A percentile compares a stretch with the other conserved stretches of the same genome.
Conservation (phyloP, 2,797 vertebrate species). For the Menidia menidia region DNA sequence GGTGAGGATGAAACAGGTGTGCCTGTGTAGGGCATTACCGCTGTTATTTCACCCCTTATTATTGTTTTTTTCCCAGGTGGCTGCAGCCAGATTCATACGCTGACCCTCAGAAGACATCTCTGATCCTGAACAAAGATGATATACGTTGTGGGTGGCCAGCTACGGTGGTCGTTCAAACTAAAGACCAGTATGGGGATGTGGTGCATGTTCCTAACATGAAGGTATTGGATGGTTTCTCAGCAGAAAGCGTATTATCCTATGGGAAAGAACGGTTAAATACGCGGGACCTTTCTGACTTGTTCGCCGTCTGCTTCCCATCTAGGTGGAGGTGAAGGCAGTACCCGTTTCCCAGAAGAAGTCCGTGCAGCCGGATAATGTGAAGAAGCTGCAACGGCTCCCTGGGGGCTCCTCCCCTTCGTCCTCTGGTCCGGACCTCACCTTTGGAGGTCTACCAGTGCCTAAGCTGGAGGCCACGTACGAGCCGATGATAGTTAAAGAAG, state of each 20-base stretch:
- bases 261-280: too few species aligned
- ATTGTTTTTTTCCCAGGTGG: constrained; percentile 83
- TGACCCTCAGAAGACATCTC: constrained; percentile 96
- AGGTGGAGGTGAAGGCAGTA: constrained; percentile 99
- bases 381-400: constrained; percentile 91
- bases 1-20: too few species aligned
- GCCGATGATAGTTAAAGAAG: constrained; percentile 99
- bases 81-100: constrained; percentile 98
- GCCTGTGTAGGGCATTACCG: too few species aligned
- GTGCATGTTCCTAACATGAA: constrained; percentile 99
- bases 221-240: constrained; percentile 71
- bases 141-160: constrained; percentile 98
- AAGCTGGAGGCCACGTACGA: constrained; percentile 98
- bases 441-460: constrained; percentile 93
- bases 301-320: constrained; percentile 15
- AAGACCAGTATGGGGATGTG: constrained; percentile 98
- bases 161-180: constrained; percentile 96
- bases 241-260: not conserved
- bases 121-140: constrained; percentile 98
- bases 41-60: not conserved
- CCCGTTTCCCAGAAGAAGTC: constrained; percentile 99
- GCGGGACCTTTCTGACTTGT: not conserved
- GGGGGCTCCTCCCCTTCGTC: constrained; percentile 86
- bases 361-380: constrained; percentile 91
- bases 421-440: constrained; percentile 89